Evolutionary conservation across 1,140 invertebrate genomes (phyloP).

Genomic region (Platorchestia sp.): DNA sequence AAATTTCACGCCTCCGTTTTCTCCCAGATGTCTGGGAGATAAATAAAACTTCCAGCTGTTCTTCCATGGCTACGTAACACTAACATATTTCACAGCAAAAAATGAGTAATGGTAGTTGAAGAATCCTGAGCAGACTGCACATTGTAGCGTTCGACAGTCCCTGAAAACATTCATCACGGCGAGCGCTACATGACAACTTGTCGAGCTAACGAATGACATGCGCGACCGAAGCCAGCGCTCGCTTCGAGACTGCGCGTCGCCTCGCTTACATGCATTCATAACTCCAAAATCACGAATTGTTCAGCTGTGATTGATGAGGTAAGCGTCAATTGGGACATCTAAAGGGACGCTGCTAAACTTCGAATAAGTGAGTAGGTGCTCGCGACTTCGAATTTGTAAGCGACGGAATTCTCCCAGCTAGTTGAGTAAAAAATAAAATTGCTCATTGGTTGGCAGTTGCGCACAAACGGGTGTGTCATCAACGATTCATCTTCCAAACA

Average conservation of each 20-base stretch:
- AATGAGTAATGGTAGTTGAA: constrained; percentile 8
- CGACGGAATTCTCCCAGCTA: neutral
- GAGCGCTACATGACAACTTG: neutral
- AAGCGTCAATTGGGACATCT: neutral
- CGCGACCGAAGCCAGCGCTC: neutral
- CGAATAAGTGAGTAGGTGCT: neutral
- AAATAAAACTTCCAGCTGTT: neutral
- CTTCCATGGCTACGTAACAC: neutral
- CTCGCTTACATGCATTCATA: neutral
- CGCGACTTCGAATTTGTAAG: neutral
- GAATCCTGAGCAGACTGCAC: neutral
- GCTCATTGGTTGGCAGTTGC: neutral
- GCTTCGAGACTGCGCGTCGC: neutral
- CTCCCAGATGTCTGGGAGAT: too few species aligned
- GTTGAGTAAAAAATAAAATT: neutral
- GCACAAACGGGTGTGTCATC: neutral
- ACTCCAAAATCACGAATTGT: constrained; percentile 3
- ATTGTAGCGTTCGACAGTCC: constrained; percentile 2
- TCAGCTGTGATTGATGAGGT: constrained; percentile 18
- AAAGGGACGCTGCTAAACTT: neutral
- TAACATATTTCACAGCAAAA: neutral
- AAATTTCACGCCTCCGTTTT: too few species aligned
- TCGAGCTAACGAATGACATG: constrained; percentile 7
- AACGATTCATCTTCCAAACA: neutral
- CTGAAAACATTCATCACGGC: constrained; percentile 13